phyloP scores from a whole-genome alignment of 2,113 vertebrate species.

The Thalassarche chlororhynchos region DNA sequence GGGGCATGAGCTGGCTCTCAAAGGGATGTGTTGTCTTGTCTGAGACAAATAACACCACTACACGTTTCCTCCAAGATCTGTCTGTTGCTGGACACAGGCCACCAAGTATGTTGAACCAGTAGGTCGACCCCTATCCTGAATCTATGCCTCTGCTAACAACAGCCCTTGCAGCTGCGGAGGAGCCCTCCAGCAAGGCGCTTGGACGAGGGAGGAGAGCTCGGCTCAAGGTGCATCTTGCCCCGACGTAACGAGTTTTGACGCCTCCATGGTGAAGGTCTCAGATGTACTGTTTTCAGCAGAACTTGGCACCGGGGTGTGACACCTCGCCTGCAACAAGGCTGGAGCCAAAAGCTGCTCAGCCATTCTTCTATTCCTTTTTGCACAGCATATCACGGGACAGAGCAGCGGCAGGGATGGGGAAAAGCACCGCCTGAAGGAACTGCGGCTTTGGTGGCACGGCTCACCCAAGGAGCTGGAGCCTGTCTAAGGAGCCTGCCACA shows the following conservation, averaged over 20 bases:
- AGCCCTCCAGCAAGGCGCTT: neutral
- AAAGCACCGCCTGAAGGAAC: neutral
- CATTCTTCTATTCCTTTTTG: neutral
- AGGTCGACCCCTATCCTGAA: neutral
- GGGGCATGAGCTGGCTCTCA: neutral
- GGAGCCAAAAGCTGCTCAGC: neutral
- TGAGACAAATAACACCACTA: neutral
- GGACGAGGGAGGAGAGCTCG: rapidly evolving
- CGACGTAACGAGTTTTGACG: rapidly evolving
- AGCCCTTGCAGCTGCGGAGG: neutral
- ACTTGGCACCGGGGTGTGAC: neutral
- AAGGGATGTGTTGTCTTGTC: neutral
- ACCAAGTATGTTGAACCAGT: neutral
- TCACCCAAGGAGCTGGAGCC: neutral
- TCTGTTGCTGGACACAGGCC: neutral
- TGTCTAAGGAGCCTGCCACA: neutral
- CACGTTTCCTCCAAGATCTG: neutral
- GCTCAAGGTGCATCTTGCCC: neutral
- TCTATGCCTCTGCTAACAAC: neutral
- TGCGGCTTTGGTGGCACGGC: rapidly evolving
- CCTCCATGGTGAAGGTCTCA: neutral
- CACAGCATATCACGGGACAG: neutral
- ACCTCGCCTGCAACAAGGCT: neutral
- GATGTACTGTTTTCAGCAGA: neutral
- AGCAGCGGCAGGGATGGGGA: neutral